Evolutionary conservation across 2,888 invertebrate genomes (phyloP).

Genomic region (Watsonalla cultraria): DNA sequence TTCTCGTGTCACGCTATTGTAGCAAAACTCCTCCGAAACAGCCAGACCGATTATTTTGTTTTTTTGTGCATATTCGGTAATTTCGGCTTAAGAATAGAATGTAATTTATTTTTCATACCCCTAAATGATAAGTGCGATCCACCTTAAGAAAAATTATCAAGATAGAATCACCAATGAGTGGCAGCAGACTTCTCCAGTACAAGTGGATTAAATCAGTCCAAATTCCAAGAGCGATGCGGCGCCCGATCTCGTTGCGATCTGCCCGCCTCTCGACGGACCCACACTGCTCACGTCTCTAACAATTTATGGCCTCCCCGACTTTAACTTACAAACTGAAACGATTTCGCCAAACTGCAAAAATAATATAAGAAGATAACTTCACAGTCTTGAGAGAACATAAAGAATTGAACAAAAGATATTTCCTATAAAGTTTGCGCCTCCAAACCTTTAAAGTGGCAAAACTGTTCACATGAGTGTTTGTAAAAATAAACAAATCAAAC

Average conservation of each 20-base stretch:
- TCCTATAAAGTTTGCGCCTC: conserved; percentile 5
- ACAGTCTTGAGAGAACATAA: conserved; percentile 4
- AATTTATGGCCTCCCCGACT: conserved; percentile 44
- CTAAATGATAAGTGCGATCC: no score
- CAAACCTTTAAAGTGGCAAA: conserved; percentile 14
- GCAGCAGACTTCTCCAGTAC: conserved; percentile 36
- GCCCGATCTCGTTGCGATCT: conserved; percentile 13
- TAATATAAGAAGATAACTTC: conserved; percentile 15
- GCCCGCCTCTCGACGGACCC: conserved; percentile 26
- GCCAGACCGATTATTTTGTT: no score
- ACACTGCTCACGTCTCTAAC: conserved; percentile 28
- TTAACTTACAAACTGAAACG: conserved; percentile 37
- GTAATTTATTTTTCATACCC: no score
- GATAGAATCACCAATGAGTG: conserved; percentile 22
- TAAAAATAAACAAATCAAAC: conserved; percentile 34
- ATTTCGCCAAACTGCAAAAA: conserved; percentile 35
- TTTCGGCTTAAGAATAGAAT: no score
- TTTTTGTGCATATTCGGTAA: no score
- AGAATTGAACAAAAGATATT: conserved; percentile 2
- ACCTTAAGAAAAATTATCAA: no score
- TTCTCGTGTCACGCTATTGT: no score
- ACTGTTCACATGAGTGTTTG: conserved; percentile 15
- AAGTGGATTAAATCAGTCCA: conserved; percentile 47
- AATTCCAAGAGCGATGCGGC: conserved; percentile 44
- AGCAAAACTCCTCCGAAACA: no score